Evolutionary conservation across 2,888 invertebrate genomes (phyloP).

Genomic region (Scrobipalpa atriplicella): DNA sequence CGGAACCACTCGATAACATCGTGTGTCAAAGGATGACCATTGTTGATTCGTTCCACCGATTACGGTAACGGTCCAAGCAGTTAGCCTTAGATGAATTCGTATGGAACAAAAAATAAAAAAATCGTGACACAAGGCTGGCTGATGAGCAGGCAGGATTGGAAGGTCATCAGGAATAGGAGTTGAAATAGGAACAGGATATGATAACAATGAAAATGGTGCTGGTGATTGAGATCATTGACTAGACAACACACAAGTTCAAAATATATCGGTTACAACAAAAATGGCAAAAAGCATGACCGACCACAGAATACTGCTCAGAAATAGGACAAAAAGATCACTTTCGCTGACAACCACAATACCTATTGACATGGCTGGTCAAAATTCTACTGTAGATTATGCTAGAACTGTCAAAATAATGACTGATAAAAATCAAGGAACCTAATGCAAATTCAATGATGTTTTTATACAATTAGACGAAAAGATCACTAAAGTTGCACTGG

Average conservation of each 20-base stretch:
- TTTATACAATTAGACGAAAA: conserved; percentile 22
- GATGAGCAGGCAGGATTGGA: conserved; percentile 18
- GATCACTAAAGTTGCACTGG: conserved; percentile 40
- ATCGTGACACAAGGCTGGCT: neutral
- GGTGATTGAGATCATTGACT: too few relatives aligned
- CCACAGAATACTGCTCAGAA: too few relatives aligned
- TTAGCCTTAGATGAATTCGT: conserved; percentile 23
- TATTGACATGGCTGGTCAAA: conserved; percentile 33
- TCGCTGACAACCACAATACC: conserved; percentile 54
- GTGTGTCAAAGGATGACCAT: conserved; percentile 48
- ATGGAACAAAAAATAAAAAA: conserved; percentile 11
- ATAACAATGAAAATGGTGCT: neutral
- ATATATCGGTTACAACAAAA: too few relatives aligned
- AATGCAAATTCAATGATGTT: conserved; percentile 11
- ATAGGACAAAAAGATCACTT: conserved; percentile 39
- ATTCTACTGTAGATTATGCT: conserved; percentile 23
- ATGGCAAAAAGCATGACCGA: too few relatives aligned
- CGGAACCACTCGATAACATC: conserved; percentile 45
- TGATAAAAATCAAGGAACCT: too few relatives aligned
- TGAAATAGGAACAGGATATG: neutral
- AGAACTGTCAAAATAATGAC: conserved; percentile 30
- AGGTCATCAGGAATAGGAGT: neutral
- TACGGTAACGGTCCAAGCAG: conserved; percentile 35
- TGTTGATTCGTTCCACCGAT: conserved; percentile 58
- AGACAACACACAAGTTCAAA: too few relatives aligned